phyloP scores from a whole-genome alignment of 2,888 invertebrate genomes.

The Drosophila incognita region DNA sequence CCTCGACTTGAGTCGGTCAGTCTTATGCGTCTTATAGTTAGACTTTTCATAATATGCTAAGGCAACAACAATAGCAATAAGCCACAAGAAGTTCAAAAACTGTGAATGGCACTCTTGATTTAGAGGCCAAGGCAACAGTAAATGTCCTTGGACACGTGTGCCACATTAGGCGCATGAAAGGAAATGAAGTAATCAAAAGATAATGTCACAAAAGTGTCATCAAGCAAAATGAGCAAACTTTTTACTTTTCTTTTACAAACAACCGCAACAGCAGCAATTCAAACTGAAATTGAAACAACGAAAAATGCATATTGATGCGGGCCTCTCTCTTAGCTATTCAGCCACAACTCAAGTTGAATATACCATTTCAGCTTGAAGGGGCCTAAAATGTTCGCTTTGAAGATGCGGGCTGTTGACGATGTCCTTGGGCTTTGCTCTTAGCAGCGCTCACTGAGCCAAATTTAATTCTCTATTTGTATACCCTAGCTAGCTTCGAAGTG shows the following conservation, averaged over 20 bases:
- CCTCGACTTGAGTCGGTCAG: constrained; percentile 27
- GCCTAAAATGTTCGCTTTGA: constrained; percentile 23
- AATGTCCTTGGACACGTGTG: constrained; percentile 55
- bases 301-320: constrained; percentile 58
- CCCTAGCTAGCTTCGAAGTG: not conserved
- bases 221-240: constrained; percentile 68
- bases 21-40: constrained; percentile 58
- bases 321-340: constrained; percentile 11
- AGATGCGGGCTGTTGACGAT: constrained; percentile 42
- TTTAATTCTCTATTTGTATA: constrained; percentile 31
- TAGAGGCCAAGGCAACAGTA: constrained; percentile 25
- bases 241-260: constrained; percentile 25
- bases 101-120: constrained; percentile 41
- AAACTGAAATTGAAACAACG: constrained; percentile 39
- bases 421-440: not conserved
- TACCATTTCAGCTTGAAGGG: constrained; percentile 15
- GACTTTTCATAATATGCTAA: constrained; percentile 68
- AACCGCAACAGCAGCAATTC: constrained; percentile 20
- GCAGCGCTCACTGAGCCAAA: constrained; percentile 9
- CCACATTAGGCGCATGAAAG: constrained; percentile 45
- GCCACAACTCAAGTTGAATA: constrained; percentile 26
- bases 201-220: constrained; percentile 72
- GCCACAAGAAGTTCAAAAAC: constrained; percentile 32
- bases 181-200: constrained; percentile 78
- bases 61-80: not conserved